phyloP scores from a whole-genome alignment of 1,140 invertebrate species.

The Aphelinus certus region DNA sequence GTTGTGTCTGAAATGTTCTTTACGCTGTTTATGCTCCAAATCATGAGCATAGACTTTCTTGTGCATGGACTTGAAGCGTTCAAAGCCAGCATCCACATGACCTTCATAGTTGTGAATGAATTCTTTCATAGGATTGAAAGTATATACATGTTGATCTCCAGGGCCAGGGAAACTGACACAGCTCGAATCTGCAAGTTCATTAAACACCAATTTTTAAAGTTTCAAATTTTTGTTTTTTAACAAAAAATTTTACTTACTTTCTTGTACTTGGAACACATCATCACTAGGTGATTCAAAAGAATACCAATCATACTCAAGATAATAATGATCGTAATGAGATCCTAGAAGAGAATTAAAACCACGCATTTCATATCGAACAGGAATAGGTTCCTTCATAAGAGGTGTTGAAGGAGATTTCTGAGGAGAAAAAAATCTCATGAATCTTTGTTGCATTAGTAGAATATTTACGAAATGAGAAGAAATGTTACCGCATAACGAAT shows the following conservation, averaged over 20 bases:
- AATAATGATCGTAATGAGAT: constrained; percentile 97
- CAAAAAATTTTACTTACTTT: constrained; percentile 61
- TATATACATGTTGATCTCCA: constrained; percentile 78
- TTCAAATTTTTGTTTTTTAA: neutral
- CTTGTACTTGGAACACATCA: constrained; percentile 75
- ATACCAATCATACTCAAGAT: constrained; percentile 84
- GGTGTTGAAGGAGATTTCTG: constrained; percentile 57
- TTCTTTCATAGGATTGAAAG: constrained; percentile 94
- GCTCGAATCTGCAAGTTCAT: constrained; percentile 68
- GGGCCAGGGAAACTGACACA: constrained; percentile 90
- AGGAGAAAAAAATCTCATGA: constrained; percentile 33
- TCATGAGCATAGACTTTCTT: constrained; percentile 73
- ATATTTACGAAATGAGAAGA: neutral
- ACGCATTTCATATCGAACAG: constrained; percentile 90
- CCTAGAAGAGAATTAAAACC: constrained; percentile 92
- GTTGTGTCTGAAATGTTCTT: constrained; percentile 90
- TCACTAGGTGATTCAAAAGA: constrained; percentile 73
- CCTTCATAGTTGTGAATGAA: constrained; percentile 78
- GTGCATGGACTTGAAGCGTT: constrained; percentile 80
- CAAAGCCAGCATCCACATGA: constrained; percentile 83
- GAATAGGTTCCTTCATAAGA: constrained; percentile 66
- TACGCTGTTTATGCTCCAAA: constrained; percentile 76
- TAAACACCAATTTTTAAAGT: constrained; percentile 20
- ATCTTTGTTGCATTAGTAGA: neutral
- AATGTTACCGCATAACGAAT: constrained; percentile 74